These are phyloP conservation scores for Amphipyra tragopoginis DNA, from an alignment of 2,888 invertebrate genomes.

Conservation along the genomic window DNA sequence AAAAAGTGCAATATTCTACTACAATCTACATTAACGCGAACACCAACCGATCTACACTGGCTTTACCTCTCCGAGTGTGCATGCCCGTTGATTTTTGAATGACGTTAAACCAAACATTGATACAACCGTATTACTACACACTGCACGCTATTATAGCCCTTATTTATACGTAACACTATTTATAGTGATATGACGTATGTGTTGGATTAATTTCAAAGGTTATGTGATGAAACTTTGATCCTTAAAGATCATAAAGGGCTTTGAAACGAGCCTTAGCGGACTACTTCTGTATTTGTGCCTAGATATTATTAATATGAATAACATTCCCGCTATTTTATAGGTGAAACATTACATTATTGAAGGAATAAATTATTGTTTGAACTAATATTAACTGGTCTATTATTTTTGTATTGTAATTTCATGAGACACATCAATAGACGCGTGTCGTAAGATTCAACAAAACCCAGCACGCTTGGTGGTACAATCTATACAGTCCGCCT, in stretches of 20 bases:
- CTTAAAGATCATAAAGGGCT: constrained; percentile 22
- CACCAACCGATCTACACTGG: constrained; percentile 1
- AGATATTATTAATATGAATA: too few relatives aligned
- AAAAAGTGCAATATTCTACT: background rate
- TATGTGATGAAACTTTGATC: constrained; percentile 19
- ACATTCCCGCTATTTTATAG: too few relatives aligned
- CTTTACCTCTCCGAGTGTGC: background rate
- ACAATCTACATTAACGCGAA: constrained; percentile 16
- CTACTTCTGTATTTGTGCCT: background rate
- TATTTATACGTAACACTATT: background rate
- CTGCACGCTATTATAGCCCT: constrained; percentile 5
- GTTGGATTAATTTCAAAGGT: constrained; percentile 4
- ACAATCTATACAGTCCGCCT: too few relatives aligned
- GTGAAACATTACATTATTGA: too few relatives aligned
- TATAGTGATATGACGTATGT: background rate
- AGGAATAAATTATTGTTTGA: too few relatives aligned
- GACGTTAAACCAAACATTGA: constrained; percentile 16
- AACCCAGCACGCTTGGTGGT: too few relatives aligned
- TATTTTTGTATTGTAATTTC: too few relatives aligned
- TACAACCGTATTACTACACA: background rate
- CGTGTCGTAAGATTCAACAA: too few relatives aligned
- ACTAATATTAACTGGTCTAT: too few relatives aligned
- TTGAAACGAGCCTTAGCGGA: constrained; percentile 12
- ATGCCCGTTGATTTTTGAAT: constrained; percentile 28
- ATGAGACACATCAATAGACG: too few relatives aligned